Evolutionary conservation across 64 coral and sea anemone species (phyloP).

Genomic region (Trachythela sp.): DNA sequence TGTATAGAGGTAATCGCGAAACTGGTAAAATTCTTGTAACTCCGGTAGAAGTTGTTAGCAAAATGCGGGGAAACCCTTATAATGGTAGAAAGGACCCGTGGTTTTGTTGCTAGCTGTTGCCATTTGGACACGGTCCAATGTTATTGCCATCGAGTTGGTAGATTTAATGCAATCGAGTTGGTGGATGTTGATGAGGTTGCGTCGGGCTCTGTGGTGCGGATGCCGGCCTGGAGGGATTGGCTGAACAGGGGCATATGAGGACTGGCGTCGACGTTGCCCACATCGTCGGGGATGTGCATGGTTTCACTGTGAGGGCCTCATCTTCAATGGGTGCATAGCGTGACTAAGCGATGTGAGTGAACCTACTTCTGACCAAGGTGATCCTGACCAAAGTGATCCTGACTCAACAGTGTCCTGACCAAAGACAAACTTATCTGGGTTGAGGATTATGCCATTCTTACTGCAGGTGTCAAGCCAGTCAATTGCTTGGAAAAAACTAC

Average conservation of each 20-base stretch:
- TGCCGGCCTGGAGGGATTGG: too few relatives aligned
- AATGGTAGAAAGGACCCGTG: not conserved
- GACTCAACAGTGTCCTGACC: not conserved
- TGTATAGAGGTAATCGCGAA: not conserved
- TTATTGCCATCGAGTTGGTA: not conserved
- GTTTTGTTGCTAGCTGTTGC: not conserved
- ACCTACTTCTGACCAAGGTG: not conserved
- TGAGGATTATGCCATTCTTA: not conserved
- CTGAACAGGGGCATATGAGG: too few relatives aligned
- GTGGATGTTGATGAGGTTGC: too few relatives aligned
- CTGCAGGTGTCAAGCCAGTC: not conserved
- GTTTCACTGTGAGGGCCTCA: not conserved
- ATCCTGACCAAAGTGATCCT: not conserved
- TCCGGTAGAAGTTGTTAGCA: not conserved
- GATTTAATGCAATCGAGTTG: too few relatives aligned
- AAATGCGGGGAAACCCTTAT: not conserved
- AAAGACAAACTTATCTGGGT: not conserved
- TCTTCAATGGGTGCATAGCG: not conserved
- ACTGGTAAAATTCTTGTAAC: not conserved
- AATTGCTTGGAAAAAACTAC: not conserved
- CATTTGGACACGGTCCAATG: not conserved
- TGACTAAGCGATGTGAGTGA: not conserved
- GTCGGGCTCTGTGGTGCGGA: too few relatives aligned
- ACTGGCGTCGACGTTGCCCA: too few relatives aligned
- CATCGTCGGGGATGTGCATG: not conserved